Percentiles rank a stretch among this genome's conserved stretches.
These are phyloP conservation scores for Myodes glareolus DNA, from an alignment of 2,113 vertebrate genomes.

Conservation along the genomic window DNA sequence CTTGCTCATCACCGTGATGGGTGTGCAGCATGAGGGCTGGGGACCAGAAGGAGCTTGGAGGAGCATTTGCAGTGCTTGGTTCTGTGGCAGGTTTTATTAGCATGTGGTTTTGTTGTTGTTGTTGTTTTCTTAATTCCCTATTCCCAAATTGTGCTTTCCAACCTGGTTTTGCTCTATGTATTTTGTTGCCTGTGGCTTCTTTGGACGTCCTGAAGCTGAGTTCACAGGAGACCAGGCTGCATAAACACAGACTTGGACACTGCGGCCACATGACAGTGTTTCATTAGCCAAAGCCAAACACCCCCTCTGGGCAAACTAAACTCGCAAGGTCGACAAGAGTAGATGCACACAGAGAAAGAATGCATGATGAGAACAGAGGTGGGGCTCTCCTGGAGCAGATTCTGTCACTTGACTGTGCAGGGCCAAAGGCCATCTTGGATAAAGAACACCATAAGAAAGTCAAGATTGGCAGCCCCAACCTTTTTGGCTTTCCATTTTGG, in stretches of 20 bases:
- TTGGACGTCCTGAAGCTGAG: background rate
- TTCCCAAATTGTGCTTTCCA: fast-evolving
- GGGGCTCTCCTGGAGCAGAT: background rate
- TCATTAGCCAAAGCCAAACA: background rate
- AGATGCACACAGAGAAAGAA: background rate
- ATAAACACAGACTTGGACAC: fast-evolving
- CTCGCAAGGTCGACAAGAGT: background rate
- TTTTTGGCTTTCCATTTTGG: background rate
- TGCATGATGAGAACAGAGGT: background rate
- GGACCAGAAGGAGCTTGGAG: background rate
- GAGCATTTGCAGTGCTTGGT: fast-evolving
- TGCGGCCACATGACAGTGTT: background rate
- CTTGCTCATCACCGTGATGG: fast-evolving
- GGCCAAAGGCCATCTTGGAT: background rate
- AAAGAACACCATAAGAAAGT: background rate
- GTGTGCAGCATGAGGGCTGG: fast-evolving
- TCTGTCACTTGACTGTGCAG: background rate
- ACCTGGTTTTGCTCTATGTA: background rate
- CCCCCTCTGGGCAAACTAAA: background rate
- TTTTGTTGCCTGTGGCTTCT: background rate
- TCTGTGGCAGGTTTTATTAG: background rate
- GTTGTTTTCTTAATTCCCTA: background rate
- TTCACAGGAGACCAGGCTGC: fast-evolving
- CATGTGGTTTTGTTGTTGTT: background rate
- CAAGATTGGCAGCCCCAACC: background rate